A percentile compares a stretch with the other conserved stretches of the same genome.
Conservation (phyloP, 1,140 invertebrate species). For the Drosophila subobscura region DNA sequence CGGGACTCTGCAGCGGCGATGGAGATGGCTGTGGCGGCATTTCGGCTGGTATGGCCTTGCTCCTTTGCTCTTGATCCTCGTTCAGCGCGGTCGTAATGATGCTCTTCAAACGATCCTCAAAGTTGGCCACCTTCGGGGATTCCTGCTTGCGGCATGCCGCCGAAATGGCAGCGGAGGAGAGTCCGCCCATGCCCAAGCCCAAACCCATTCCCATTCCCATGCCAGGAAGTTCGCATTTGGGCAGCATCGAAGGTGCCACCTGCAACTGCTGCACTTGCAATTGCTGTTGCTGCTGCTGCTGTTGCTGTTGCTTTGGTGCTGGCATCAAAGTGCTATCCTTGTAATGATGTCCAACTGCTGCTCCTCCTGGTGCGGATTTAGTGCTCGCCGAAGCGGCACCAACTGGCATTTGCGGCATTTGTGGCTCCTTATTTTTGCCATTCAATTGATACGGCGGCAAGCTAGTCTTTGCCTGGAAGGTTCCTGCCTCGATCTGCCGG, state of each 20-base stretch:
- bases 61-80: conserved; percentile 89
- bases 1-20: conserved; percentile 60
- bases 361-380: conserved; percentile 14
- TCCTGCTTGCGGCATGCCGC: conserved; percentile 84
- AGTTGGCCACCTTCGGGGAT: conserved; percentile 92
- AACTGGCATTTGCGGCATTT: conserved; percentile 56
- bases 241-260: conserved; percentile 29
- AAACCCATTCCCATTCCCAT: too few species aligned
- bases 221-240: conserved; percentile 61
- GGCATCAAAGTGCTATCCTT: conserved; percentile 81
- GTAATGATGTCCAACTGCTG: conserved; percentile 18
- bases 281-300: conserved; percentile 44
- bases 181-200: conserved; percentile 5
- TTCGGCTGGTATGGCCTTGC: conserved; percentile 65
- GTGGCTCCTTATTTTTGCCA: conserved; percentile 36
- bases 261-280: conserved; percentile 14
- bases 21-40: conserved; percentile 39
- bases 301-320: conserved; percentile 66
- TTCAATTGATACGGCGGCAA: conserved; percentile 35
- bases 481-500: conserved; percentile 92
- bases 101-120: conserved; percentile 95
- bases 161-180: conserved; percentile 1
- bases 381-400: background rate
- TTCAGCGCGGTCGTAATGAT: conserved; percentile 96
- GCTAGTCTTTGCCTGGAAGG: conserved; percentile 82